Evolutionary conservation across 2,113 vertebrate genomes (phyloP), one percentile per base, ranked within the genome.

Genomic region (Engraulis encrasicolus): DNA sequence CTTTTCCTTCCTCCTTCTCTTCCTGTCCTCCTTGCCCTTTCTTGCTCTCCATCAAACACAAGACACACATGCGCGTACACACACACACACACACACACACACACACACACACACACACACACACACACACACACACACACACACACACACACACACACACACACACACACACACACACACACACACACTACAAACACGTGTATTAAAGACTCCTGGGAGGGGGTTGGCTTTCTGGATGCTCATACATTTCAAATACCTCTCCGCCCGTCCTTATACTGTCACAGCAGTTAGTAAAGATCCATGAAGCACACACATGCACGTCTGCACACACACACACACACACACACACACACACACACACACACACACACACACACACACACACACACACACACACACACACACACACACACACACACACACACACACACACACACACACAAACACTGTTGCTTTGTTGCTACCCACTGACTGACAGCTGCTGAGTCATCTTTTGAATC

Each of bases 401-500:
- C n/a, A 27, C 34, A 50, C 31, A 83, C 34, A 83, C n/a, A 78
- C 82, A 82, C 66, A 27, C 23, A 61, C 77, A 71, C n/a, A 49
- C 54, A 38, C 79, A 80, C 45, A 80, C 78, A 80, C 52, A 77
- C n/a, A 79, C 54, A 40, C 45, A 83, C 34, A 23, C 50, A 37
- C 80, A 50, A n/a, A 36, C 1, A 52, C 34, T 74, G 12, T 34
- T 14, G 6, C 27, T 23, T 20, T 58, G 54, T 74, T 74, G 66
- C 66, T 34, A 4, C n/a, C 1, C 71, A 77, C 77, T 50, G 81
- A 82, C 81, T 37, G 79, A 85, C 78, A 40, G 61, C 80, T 85
- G 83, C 80, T 83, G 85, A 86, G 54, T 86, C 87, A 88, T 88
- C 87, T 85, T 58, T 80, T 85, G 31, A 71, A 87, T 85, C 86